Conservation (phyloP, 2,113 vertebrate species). For the Mesoclemmys tuberculata region DNA sequence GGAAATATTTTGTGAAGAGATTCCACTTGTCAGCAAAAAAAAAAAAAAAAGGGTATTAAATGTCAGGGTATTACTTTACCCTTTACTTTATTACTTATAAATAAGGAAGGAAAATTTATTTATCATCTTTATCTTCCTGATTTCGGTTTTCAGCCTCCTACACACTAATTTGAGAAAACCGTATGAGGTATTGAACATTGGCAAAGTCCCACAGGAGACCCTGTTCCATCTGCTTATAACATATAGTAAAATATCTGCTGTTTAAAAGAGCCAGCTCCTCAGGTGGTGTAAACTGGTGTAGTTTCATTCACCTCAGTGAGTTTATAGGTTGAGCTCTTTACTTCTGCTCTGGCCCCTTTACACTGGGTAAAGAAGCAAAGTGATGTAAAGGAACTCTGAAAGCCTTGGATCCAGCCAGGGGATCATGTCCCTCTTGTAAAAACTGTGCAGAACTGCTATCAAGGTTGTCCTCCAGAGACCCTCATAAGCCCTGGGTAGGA, state of each 20-base stretch:
- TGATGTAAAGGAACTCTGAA: background rate
- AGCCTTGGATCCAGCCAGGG: background rate
- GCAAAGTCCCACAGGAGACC: background rate
- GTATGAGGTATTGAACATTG: background rate
- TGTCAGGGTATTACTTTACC: background rate
- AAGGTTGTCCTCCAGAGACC: too few relatives aligned
- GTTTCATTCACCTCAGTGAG: background rate
- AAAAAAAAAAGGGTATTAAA: background rate
- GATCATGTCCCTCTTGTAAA: background rate
- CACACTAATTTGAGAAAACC: background rate
- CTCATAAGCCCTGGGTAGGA: background rate
- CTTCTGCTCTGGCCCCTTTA: background rate
- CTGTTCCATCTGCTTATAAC: background rate
- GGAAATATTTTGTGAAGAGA: background rate
- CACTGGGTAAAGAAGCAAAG: background rate
- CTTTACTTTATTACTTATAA: too few relatives aligned
- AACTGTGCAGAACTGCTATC: too few relatives aligned
- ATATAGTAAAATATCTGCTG: background rate
- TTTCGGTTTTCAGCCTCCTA: background rate
- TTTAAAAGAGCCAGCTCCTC: background rate
- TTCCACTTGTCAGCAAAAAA: background rate
- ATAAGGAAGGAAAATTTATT: background rate
- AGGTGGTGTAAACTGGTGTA: background rate
- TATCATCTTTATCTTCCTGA: background rate
- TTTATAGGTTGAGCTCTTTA: background rate